Evolutionary conservation across 1,140 invertebrate species (phyloP), one percentile per base, ranked within the genome.

Genomic region (Caerostris darwini): DNA sequence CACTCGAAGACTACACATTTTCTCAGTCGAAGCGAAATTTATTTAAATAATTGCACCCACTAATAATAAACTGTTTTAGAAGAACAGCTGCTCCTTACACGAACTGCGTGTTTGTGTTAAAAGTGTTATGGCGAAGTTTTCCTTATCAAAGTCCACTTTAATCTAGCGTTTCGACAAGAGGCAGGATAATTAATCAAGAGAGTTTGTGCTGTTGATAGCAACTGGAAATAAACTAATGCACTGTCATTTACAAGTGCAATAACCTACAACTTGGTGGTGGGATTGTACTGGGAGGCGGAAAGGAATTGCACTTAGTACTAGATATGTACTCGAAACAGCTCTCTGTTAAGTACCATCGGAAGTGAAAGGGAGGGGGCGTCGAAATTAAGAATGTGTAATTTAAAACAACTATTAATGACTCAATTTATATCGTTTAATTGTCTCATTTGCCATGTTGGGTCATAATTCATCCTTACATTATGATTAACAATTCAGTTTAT

Each of bases 321-420:
- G 53, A 50, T 77, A 12, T 53, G 34, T 12, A 12, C 34, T 77
- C 34, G 34, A 50, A 77, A 77, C 71, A 77, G 50, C 71, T 77
- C 71, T 77, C 71, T 53, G 50, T 77, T 50, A 77, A 77, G 71
- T 77, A 77, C 71, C 50, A 77, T 77, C 71, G 71, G 3, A 34
- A 77, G 71, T 50, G 53, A 34, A 34, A 34, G 17, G 34, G 57
- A 87, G 54, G 8, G 64, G 54, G 69, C 77, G 69, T 77, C 54
- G 67, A 90, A 90, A 71, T 90, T 77, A 69, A 90, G 67, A n/a
- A 50, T 19, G 19, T 57, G 88, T 77, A 90, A 90, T 90, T 54
- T 69, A 82, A 91, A 91, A 91, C n/a, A 19, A 56, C 90, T 61
- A 61, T 91, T 91, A 91, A 91, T 61, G 71, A 59, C 90, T 91